A percentile compares a stretch with the other conserved stretches of the same genome.
phyloP scores from a whole-genome alignment of 53 echinoderm and acorn worm species.

The Holothuria leucospilota region DNA sequence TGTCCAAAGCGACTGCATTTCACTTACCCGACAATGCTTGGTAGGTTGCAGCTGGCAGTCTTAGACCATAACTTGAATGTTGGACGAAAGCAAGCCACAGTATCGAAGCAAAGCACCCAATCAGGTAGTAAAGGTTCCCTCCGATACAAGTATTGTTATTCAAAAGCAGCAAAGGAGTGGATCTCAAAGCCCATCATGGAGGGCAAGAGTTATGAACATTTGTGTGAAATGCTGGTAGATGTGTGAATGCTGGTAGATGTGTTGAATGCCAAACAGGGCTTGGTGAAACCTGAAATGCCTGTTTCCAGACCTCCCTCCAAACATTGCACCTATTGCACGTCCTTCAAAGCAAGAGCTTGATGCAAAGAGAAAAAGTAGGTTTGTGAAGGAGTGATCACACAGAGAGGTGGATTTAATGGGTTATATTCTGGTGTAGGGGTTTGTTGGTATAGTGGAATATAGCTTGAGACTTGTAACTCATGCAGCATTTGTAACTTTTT shows the following conservation, averaged over 20 bases:
- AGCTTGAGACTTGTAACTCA: too few relatives aligned
- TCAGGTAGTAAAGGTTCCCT: constrained; percentile 26
- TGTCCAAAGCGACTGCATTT: constrained; percentile 61
- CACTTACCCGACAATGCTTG: constrained; percentile 45
- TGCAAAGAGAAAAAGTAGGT: constrained; percentile 3
- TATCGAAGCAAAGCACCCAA: too few relatives aligned
- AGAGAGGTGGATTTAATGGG: too few relatives aligned
- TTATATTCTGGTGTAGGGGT: too few relatives aligned
- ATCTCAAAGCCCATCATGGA: constrained; percentile 32
- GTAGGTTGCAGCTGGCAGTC: constrained; percentile 44
- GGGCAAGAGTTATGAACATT: constrained; percentile 25
- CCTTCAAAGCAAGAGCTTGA: constrained; percentile 1
- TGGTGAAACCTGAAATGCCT: background rate
- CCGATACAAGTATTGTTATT: background rate
- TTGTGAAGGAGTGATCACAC: background rate
- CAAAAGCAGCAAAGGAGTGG: constrained; percentile 42
- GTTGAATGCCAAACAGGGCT: background rate
- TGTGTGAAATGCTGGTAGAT: constrained; percentile 8
- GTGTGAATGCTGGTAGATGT: background rate
- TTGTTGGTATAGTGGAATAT: too few relatives aligned
- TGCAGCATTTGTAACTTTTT: too few relatives aligned
- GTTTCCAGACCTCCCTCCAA: constrained; percentile 31
- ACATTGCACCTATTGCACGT: constrained; percentile 14
- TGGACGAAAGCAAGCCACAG: constrained; percentile 24
- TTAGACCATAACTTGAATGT: constrained; percentile 61